Percentiles rank a stretch among this genome's conserved stretches.
These are phyloP conservation scores for Calonectris borealis DNA, from an alignment of 2,113 vertebrate species.

Conservation along the genomic window DNA sequence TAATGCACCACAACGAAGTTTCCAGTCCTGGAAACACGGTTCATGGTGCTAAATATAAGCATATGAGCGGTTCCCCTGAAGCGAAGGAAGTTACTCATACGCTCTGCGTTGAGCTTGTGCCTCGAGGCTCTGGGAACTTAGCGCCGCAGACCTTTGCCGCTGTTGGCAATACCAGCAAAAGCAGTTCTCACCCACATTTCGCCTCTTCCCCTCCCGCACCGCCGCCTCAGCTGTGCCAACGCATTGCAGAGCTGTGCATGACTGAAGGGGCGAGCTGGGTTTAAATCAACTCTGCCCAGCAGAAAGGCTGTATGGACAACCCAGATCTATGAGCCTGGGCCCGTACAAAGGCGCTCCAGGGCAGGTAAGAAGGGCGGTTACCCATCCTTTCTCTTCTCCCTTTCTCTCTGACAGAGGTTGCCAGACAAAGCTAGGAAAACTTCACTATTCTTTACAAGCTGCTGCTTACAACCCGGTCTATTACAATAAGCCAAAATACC, in stretches of 20 bases:
- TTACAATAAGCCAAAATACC: neutral
- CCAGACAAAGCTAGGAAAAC: neutral
- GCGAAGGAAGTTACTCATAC: neutral
- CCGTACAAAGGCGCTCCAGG: accelerated
- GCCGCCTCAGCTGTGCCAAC: accelerated
- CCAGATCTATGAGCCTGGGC: accelerated
- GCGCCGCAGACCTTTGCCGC: neutral
- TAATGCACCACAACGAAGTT: neutral
- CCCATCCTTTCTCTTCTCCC: neutral
- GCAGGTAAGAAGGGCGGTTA: accelerated
- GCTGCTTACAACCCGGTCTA: neutral
- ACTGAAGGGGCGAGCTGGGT: accelerated
- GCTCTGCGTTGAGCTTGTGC: neutral
- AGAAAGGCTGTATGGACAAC: neutral
- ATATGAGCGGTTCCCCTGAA: neutral
- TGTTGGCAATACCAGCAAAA: neutral
- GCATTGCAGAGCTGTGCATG: neutral
- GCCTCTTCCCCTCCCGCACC: accelerated
- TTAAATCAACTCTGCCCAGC: neutral
- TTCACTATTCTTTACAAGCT: neutral
- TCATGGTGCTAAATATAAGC: neutral
- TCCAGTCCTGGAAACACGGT: neutral
- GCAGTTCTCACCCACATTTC: neutral
- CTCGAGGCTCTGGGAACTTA: neutral
- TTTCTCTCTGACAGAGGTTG: neutral